Base-by-base conservation (phyloP, 2,888 invertebrate genomes). In the Halictus quadricinctus region DNA sequence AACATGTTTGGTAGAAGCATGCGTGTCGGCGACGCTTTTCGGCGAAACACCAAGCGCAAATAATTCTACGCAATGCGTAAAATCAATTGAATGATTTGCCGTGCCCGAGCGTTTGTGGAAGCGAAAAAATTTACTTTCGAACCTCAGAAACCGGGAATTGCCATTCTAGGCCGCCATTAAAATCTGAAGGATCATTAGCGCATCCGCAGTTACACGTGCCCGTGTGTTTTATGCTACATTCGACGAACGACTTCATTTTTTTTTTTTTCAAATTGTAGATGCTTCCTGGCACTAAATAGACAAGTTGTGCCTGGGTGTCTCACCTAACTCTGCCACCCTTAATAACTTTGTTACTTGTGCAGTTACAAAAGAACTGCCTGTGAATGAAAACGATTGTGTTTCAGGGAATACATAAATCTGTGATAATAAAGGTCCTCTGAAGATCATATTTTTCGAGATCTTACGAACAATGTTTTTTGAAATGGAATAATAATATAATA, bases 1-100 rank as follows among this genome's bases (percentile, higher is more conserved):
- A 58, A 46, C 36, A 18, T 80, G 41, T 48, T 8, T 43, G 54
- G 80, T 46, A 73, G 72, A 79, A 80, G 69, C n/a, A 70, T 41
- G 69, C 69, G 69, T n/a, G 69, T 41, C 69, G 41, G 41, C 50
- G 60, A 60, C 50, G 18, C 77, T 12, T 41, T 70, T 77, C 70
- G 70, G 25, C 18, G 77, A 77, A 77, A 41, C 69, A 41, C 69
- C 36, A 70, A 12, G 41, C 43, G 41, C 69, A 70, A 70, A 43
- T 70, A 70, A 43, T 70, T 41, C 41, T 41, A 43, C 69, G 41
- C 41, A 41, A 66, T 36, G 66, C 66, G 66, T 66, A 66, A 70
- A 70, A 70, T 70, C 69, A 41, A 70, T 70, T 70, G 36, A 70
- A 43, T 70, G 69, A 70, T 70, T 41, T 41, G 41, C 41, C 69